These are phyloP conservation scores for Stenotaenia linearis DNA, from an alignment of 2,888 invertebrate genomes.

Conservation along the genomic window DNA sequence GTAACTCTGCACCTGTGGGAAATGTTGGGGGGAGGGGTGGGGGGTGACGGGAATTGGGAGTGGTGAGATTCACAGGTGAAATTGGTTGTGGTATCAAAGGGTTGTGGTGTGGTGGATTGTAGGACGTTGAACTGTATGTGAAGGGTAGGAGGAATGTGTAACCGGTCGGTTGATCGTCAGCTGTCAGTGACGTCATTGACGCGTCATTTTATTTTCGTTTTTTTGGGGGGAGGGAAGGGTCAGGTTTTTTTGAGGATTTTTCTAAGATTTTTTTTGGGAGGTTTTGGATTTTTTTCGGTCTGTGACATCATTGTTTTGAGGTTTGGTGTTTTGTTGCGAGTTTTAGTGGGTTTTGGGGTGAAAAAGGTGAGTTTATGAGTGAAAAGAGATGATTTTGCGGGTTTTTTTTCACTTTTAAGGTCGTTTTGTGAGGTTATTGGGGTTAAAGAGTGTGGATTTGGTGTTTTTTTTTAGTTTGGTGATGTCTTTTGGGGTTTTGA, in stretches of 20 bases:
- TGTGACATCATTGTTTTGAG: no score
- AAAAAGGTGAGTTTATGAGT: not conserved
- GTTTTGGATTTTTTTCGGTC: not conserved
- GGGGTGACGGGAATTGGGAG: constrained; percentile 47
- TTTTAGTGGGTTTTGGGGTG: no score
- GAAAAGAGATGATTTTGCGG: no score
- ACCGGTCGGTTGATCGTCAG: not conserved
- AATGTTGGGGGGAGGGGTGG: no score
- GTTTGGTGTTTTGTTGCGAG: no score
- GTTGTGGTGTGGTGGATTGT: constrained; percentile 36
- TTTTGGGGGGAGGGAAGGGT: not conserved
- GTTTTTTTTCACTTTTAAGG: no score
- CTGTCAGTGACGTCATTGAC: not conserved
- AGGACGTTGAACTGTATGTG: not conserved
- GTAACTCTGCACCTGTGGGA: constrained; percentile 48
- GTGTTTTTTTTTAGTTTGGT: no score
- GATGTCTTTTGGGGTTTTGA: not conserved
- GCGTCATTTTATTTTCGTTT: not conserved
- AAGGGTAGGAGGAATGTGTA: no score
- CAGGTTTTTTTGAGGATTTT: no score
- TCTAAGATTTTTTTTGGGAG: no score
- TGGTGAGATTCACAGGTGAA: constrained; percentile 45
- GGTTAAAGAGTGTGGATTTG: no score
- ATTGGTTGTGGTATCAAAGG: constrained; percentile 47
- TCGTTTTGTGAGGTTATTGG: no score